Evolutionary conservation across 1,140 invertebrate species (phyloP).

Genomic region (Drepana arcuata): DNA sequence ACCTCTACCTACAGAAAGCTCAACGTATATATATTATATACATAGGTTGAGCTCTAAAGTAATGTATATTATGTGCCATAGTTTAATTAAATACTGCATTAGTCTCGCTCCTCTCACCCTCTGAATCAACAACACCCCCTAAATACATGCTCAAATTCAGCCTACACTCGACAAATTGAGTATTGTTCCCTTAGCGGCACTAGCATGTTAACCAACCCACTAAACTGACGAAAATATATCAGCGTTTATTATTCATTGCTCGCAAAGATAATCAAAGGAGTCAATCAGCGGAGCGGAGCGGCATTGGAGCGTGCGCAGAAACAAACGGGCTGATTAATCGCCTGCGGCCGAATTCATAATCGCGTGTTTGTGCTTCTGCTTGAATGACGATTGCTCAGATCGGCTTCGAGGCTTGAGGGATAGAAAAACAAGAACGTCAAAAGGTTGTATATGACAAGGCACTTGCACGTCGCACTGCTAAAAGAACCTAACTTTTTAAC

Average conservation of each 20-base stretch:
- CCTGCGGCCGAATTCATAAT: constrained; percentile 3
- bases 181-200: no score
- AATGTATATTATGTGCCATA: neutral
- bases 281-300: constrained; percentile 5
- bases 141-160: no score
- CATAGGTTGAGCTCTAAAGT: neutral
- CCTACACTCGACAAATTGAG: no score
- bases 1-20: no score
- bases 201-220: no score
- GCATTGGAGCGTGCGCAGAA: constrained; percentile 11
- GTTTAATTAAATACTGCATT: neutral
- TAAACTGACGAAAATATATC: neutral
- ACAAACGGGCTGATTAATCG: constrained; percentile 14
- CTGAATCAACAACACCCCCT: neutral
- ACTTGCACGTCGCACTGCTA: no score
- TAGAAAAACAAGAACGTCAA: no score
- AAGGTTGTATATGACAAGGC: no score
- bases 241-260: constrained; percentile 11
- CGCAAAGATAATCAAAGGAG: constrained; percentile 14
- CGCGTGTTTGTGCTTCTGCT: constrained; percentile 10
- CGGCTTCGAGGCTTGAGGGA: no score
- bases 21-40: neutral
- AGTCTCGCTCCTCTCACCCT: neutral
- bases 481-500: no score
- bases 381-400: no score